Percentiles rank a stretch among this genome's conserved stretches.
Evolutionary conservation across 1,140 invertebrate species (phyloP).

Genomic region (Melitaea cinxia): DNA sequence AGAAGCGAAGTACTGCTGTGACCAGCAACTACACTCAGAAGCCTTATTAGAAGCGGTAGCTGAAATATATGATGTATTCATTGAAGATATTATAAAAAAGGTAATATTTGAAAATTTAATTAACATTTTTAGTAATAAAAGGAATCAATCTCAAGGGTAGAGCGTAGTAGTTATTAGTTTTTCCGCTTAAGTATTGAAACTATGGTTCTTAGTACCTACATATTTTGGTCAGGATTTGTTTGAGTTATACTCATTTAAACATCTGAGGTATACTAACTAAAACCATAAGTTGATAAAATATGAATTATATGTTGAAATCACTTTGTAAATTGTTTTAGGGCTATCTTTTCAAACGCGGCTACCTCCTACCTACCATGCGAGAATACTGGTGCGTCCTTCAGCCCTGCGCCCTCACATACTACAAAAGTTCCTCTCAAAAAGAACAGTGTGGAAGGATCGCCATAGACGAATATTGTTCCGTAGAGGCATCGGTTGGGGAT

Average conservation of each 20-base stretch:
- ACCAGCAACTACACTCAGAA: constrained; percentile 82
- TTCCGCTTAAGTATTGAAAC: no score
- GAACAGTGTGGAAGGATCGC: constrained; percentile 86
- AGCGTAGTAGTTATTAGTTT: no score
- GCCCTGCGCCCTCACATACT: constrained; percentile 88
- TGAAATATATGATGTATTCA: constrained; percentile 89
- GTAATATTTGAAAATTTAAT: constrained; percentile 61
- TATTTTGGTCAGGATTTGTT: no score
- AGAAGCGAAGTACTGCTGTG: constrained; percentile 86
- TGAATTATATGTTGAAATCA: no score
- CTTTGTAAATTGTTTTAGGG: constrained; percentile 82
- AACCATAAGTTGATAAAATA: no score
- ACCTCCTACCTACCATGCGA: constrained; percentile 87
- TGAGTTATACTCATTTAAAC: no score
- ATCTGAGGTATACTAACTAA: no score
- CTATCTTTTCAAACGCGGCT: constrained; percentile 87
- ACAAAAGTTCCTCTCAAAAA: constrained; percentile 87
- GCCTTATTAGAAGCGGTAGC: constrained; percentile 88
- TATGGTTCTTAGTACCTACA: no score
- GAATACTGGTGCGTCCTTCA: constrained; percentile 91
- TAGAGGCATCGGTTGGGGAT: constrained; percentile 83
- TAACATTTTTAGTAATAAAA: no score
- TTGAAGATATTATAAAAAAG: constrained; percentile 92
- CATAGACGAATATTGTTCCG: constrained; percentile 85
- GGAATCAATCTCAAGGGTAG: no score